Evolutionary conservation across 2,113 vertebrate species (phyloP), one percentile per base, ranked within the genome.

Genomic region (Asarcornis scutulata): DNA sequence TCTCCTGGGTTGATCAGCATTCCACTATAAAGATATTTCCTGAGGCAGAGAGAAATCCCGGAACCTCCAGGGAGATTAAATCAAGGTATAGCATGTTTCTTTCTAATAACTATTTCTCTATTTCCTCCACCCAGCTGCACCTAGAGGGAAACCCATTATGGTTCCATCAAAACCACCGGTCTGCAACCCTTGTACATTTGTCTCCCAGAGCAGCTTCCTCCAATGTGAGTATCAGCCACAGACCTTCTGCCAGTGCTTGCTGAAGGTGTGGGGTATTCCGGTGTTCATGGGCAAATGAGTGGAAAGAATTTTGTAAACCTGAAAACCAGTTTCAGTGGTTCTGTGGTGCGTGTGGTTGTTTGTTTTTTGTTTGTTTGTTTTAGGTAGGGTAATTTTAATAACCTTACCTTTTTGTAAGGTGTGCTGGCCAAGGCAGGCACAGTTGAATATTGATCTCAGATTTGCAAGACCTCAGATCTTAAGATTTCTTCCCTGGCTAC

Each of bases 121-220:
- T 90, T 86, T 89, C 6, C 17, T 17, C 38, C 50, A 66, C 20
- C 7, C 74, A 99, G 99, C 97, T 99, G 56, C 97, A 97, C 89
- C 97, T 99, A 86, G 98, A 99, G 83, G 99, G 99, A 38, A 99
- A 99, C 96, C 99, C 99, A 3, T 94, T 99, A 95, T 99, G 91
- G 96, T 99, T 99, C 96, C 98, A 98, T 96, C 98, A 97, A 81
- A 97, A 95, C 7, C 99, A 99, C 78, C 98, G 98, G 34, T 93
- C 58, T 26, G 94, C 97, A 84, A 98, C 98, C 5, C 97, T 98
- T 67, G 92, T 73, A 38, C 98, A 99, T 74, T 95, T 99, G 58
- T 99, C 99, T 31, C 98, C 98, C 10, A 98, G 97, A 36, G 97
- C 98, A 67, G 97, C 97, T 64, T 95, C 96, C 74, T 96, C 93